These are phyloP conservation scores for Procambarus clarkii DNA, from an alignment of 1,140 invertebrate species.

Conservation along the genomic window DNA sequence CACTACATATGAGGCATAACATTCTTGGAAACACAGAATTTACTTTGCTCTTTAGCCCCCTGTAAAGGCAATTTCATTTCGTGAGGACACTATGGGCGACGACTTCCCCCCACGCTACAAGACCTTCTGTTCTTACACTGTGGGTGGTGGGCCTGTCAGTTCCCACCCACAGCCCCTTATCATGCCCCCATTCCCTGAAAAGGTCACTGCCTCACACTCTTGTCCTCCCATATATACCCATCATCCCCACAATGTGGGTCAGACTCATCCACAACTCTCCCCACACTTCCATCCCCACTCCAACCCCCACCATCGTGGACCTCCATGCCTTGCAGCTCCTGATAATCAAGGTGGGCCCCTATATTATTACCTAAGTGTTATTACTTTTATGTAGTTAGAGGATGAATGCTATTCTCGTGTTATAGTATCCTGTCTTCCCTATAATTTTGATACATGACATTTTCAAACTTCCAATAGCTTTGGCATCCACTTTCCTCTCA, in stretches of 20 bases:
- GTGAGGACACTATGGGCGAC: neutral
- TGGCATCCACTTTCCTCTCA: no score
- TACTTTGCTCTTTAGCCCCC: neutral
- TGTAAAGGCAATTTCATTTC: neutral
- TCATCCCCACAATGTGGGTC: neutral
- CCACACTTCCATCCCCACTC: neutral
- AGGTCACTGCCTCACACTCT: neutral
- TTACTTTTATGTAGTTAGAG: no score
- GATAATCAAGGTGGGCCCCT: neutral
- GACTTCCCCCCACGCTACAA: neutral
- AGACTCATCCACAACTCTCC: neutral
- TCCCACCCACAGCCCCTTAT: constrained; percentile 15
- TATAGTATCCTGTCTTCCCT: no score
- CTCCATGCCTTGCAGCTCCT: neutral
- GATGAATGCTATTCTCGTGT: no score
- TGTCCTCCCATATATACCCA: neutral
- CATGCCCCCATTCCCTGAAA: neutral
- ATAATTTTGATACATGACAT: no score
- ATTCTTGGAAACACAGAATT: no score
- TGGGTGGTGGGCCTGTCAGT: constrained; percentile 28
- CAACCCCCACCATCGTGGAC: neutral
- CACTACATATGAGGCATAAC: no score
- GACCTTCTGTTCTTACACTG: constrained; percentile 46
- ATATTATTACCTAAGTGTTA: neutral
- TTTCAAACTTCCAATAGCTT: no score